phyloP scores from a whole-genome alignment of 2,888 invertebrate genomes.

The Ophioninae sp. region DNA sequence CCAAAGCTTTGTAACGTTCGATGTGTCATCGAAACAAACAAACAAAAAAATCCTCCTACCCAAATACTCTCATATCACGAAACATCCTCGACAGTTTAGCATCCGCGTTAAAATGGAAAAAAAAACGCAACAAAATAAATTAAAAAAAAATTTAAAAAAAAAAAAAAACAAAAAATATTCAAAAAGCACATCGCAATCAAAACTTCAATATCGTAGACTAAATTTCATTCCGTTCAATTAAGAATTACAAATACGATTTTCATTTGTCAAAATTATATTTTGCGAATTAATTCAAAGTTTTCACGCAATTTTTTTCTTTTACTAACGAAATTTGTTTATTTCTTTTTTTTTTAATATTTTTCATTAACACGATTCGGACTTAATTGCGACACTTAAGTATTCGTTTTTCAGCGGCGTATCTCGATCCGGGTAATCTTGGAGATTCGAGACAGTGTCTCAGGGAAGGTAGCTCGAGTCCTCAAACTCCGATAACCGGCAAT shows the following conservation, averaged over 20 bases:
- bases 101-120: neutral
- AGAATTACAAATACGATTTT: neutral
- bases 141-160: neutral
- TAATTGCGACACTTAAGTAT: conserved; percentile 36
- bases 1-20: conserved; percentile 50
- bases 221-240: neutral
- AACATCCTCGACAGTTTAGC: conserved; percentile 37
- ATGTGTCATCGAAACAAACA: conserved; percentile 44
- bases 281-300: neutral
- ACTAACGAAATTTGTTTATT: neutral
- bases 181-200: no score
- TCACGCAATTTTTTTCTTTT: conserved; percentile 28
- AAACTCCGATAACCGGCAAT: conserved; percentile 85
- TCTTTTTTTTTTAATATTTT: neutral
- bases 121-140: no score
- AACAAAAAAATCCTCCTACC: conserved; percentile 24
- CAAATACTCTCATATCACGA: conserved; percentile 17
- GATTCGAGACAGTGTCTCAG: conserved; percentile 86
- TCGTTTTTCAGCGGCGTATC: conserved; percentile 81
- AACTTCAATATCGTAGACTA: neutral
- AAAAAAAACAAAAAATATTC: neutral
- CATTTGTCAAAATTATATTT: neutral
- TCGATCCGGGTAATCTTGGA: conserved; percentile 82
- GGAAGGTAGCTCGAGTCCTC: conserved; percentile 84
- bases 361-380: neutral